These are phyloP conservation scores for Aleadryas rufinucha DNA, from an alignment of 2,113 vertebrate genomes.

Conservation along the genomic window DNA sequence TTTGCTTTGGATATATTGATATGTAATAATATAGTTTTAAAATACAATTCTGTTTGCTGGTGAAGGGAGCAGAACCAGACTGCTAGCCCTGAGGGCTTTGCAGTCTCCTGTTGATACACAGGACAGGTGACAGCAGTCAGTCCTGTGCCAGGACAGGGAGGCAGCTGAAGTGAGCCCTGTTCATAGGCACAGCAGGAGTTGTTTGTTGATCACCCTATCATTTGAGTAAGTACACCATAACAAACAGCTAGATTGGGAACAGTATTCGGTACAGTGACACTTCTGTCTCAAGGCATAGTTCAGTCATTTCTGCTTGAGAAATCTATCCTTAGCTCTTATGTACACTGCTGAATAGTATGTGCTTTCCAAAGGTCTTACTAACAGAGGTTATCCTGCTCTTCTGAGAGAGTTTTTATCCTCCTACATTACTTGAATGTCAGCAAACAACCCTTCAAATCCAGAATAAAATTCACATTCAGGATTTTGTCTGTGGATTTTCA, in stretches of 20 bases:
- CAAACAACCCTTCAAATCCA: background rate
- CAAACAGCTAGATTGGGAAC: background rate
- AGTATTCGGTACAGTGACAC: background rate
- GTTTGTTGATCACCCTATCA: background rate
- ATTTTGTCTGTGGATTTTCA: background rate
- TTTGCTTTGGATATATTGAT: background rate
- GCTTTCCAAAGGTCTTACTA: background rate
- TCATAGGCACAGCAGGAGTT: background rate
- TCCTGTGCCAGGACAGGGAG: background rate
- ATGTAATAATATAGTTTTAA: background rate
- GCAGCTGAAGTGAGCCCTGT: background rate
- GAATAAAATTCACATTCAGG: background rate
- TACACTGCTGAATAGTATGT: background rate
- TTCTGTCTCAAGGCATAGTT: background rate
- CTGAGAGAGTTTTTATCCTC: background rate
- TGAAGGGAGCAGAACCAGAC: background rate
- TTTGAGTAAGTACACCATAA: background rate
- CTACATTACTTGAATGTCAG: background rate
- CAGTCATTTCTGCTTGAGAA: background rate
- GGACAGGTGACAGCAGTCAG: background rate
- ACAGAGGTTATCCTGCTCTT: background rate
- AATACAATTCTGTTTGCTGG: background rate
- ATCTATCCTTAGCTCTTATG: background rate
- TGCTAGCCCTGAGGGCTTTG: background rate
- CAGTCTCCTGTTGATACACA: background rate